These are phyloP conservation scores for Tokudaia muenninki DNA, from an alignment of 2,797 vertebrate species.

Conservation along the genomic window DNA sequence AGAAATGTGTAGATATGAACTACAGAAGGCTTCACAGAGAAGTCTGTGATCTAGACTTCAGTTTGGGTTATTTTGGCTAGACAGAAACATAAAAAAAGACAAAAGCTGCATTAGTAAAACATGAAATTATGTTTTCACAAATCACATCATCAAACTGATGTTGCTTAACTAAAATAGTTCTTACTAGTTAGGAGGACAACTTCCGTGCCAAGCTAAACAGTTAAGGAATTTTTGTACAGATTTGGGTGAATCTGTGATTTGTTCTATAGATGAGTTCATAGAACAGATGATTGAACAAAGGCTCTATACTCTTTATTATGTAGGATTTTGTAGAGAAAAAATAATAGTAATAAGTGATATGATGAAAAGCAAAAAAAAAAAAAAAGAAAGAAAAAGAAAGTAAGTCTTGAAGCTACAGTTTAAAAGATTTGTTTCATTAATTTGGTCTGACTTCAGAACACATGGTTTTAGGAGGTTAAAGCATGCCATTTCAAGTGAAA, in stretches of 20 bases:
- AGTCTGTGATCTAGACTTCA: not conserved
- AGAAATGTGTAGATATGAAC: not conserved
- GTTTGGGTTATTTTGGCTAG: not conserved
- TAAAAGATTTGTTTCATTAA: constrained; percentile 33
- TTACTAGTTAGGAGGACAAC: not conserved
- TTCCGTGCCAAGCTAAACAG: not conserved
- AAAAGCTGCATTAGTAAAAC: not conserved
- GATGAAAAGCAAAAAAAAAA: constrained; percentile 29
- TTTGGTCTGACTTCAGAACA: not conserved
- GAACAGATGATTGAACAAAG: not conserved
- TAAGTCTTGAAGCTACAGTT: constrained; percentile 46
- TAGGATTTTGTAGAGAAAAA: not conserved
- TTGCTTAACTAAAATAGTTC: constrained; percentile 22
- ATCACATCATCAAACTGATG: not conserved
- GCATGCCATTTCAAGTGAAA: constrained; percentile 18
- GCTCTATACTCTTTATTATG: not conserved
- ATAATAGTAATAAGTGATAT: not conserved
- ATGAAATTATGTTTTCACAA: not conserved
- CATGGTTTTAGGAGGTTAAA: constrained; percentile 24
- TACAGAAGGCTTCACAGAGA: constrained; percentile 35
- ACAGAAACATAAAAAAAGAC: not conserved
- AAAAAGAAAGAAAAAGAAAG: not conserved
- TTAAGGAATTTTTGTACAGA: not conserved
- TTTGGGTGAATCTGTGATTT: not conserved
- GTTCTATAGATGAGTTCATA: not conserved